These are phyloP conservation scores for Andrena cerasifolii DNA, from an alignment of 1,140 invertebrate species.

Conservation along the genomic window DNA sequence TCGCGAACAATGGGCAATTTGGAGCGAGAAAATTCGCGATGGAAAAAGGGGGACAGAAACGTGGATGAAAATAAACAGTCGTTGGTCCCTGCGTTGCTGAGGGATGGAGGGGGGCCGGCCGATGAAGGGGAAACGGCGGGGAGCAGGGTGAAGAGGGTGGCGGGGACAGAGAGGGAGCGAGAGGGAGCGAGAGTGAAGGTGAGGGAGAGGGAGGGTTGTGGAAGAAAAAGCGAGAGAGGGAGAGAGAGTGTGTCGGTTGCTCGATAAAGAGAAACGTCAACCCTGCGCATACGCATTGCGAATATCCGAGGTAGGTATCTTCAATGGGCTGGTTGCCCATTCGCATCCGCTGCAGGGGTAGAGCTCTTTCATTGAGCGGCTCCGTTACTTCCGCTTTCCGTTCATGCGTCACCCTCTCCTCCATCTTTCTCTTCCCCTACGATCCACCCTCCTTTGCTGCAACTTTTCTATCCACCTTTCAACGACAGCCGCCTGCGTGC, in stretches of 20 bases:
- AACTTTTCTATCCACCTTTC: conserved; percentile 25
- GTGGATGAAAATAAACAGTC: conserved; percentile 16
- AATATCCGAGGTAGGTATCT: conserved; percentile 59
- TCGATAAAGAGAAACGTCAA: conserved; percentile 65
- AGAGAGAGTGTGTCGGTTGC: conserved; percentile 36
- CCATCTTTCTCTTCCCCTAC: neutral
- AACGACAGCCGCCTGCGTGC: neutral
- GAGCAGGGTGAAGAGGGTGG: no score
- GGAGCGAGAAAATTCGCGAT: neutral
- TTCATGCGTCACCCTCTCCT: conserved; percentile 53
- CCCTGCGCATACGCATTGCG: conserved; percentile 66
- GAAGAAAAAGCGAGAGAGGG: conserved; percentile 21
- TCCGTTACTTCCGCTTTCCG: conserved; percentile 67
- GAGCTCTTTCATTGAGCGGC: conserved; percentile 70
- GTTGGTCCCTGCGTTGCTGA: neutral
- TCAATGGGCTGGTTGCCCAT: conserved; percentile 68
- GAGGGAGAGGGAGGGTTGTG: neutral
- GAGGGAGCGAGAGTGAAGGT: neutral
- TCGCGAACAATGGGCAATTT: conserved; percentile 1
- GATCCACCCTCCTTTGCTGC: neutral
- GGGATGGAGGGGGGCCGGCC: neutral
- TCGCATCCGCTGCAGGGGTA: conserved; percentile 68
- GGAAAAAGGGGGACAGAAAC: neutral
- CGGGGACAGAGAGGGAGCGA: neutral
- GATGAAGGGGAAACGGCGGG: neutral